phyloP scores from a whole-genome alignment of 2,888 invertebrate species.

The Sinohyriopsis cumingii region DNA sequence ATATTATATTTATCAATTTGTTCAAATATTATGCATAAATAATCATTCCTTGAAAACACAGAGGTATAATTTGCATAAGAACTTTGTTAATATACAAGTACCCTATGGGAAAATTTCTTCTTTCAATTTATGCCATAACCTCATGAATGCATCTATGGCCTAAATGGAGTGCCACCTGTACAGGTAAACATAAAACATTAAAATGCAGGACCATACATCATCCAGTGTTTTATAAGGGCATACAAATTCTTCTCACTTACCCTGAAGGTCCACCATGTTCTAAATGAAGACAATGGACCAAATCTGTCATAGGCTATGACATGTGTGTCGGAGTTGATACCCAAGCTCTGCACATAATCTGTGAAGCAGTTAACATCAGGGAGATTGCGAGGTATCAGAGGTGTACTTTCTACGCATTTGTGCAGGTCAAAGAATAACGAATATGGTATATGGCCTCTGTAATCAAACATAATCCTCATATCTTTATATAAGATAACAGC shows the following conservation, averaged over 20 bases:
- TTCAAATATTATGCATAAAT: too few relatives aligned
- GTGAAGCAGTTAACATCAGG: constrained; percentile 52
- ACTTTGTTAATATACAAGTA: too few relatives aligned
- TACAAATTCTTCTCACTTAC: constrained; percentile 24
- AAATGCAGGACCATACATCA: too few relatives aligned
- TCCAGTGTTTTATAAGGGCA: too few relatives aligned
- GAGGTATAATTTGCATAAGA: too few relatives aligned
- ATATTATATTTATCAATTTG: too few relatives aligned
- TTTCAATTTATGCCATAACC: too few relatives aligned
- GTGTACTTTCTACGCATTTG: constrained; percentile 38
- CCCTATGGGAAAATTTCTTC: too few relatives aligned
- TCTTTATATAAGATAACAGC: neutral
- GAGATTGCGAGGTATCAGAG: constrained; percentile 34
- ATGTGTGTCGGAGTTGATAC: constrained; percentile 50
- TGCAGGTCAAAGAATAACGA: constrained; percentile 50
- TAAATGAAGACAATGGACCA: constrained; percentile 42
- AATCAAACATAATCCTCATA: constrained; percentile 3
- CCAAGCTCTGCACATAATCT: constrained; percentile 49
- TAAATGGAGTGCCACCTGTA: too few relatives aligned
- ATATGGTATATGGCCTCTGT: constrained; percentile 53
- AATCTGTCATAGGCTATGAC: constrained; percentile 54
- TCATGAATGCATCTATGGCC: too few relatives aligned
- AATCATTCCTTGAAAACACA: too few relatives aligned
- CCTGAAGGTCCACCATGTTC: constrained; percentile 59
- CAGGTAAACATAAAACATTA: too few relatives aligned